Evolutionary conservation across 1,140 invertebrate genomes (phyloP).

Genomic region (Melanaphis sacchari): DNA sequence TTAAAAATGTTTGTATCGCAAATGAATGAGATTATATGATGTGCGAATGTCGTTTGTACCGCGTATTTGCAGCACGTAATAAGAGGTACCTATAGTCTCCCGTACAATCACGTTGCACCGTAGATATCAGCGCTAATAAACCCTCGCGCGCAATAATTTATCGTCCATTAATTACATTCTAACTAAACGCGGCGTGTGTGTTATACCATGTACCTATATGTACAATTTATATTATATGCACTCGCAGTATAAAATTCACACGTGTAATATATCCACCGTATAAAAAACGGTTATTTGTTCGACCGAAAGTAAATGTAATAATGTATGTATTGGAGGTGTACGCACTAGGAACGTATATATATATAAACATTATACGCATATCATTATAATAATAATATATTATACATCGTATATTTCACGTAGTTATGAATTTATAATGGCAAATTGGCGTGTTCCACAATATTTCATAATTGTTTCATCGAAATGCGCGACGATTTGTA

Average conservation of each 20-base stretch:
- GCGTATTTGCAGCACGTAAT: background rate
- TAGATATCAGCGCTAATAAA: background rate
- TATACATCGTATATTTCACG: background rate
- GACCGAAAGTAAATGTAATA: background rate
- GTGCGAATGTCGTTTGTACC: background rate
- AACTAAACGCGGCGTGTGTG: background rate
- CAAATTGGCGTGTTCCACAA: background rate
- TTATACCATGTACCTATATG: background rate
- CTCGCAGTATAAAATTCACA: background rate
- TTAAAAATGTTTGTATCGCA: background rate
- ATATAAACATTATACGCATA: background rate
- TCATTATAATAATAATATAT: background rate
- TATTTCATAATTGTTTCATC: background rate
- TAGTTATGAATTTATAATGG: background rate
- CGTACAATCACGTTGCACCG: background rate
- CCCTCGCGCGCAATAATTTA: background rate
- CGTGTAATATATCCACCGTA: background rate
- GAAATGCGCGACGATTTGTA: background rate
- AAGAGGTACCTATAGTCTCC: too few species aligned
- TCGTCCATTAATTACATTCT: conserved; percentile 3
- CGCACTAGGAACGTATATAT: background rate
- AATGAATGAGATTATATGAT: background rate
- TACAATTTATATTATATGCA: background rate
- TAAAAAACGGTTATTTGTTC: conserved; percentile 20
- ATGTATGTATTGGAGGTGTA: background rate